phyloP scores from a whole-genome alignment of 2,888 invertebrate genomes.

The Ligdia adustata region DNA sequence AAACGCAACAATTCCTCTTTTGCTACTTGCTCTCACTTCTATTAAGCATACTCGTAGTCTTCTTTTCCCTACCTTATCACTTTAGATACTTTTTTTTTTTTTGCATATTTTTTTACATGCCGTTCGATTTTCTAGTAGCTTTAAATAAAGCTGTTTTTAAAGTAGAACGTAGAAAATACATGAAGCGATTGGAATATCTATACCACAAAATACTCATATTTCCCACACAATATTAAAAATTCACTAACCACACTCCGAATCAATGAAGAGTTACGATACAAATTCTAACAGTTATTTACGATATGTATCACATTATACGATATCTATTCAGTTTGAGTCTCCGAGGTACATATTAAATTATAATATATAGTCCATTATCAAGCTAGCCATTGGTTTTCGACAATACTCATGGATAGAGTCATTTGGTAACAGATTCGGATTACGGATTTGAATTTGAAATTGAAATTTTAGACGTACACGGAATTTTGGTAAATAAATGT shows the following conservation, averaged over 20 bases:
- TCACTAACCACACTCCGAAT: conserved; percentile 24
- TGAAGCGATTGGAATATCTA: conserved; percentile 21
- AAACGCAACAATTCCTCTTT: too few species aligned
- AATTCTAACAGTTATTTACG: conserved; percentile 30
- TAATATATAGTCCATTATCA: conserved; percentile 55
- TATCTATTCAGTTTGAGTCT: conserved; percentile 58
- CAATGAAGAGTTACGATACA: conserved; percentile 33
- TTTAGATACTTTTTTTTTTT: too few species aligned
- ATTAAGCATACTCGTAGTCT: too few species aligned
- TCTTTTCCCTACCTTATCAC: too few species aligned
- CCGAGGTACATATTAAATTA: conserved; percentile 50
- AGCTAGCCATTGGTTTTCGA: conserved; percentile 50
- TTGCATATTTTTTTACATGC: too few species aligned
- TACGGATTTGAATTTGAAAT: conserved; percentile 56
- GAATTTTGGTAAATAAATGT: conserved; percentile 24
- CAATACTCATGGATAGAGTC: conserved; percentile 61
- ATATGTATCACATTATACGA: conserved; percentile 42
- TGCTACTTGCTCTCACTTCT: too few species aligned
- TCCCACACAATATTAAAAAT: conserved; percentile 31
- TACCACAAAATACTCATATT: conserved; percentile 20
- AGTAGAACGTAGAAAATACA: conserved; percentile 6
- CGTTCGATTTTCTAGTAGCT: too few species aligned
- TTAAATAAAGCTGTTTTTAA: conserved; percentile 3
- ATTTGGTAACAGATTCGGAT: conserved; percentile 53
- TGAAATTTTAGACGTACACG: conserved; percentile 33